Percentiles rank a stretch among this genome's conserved stretches.
phyloP scores from a whole-genome alignment of 1,140 invertebrate species.

The Drosophila mayri region DNA sequence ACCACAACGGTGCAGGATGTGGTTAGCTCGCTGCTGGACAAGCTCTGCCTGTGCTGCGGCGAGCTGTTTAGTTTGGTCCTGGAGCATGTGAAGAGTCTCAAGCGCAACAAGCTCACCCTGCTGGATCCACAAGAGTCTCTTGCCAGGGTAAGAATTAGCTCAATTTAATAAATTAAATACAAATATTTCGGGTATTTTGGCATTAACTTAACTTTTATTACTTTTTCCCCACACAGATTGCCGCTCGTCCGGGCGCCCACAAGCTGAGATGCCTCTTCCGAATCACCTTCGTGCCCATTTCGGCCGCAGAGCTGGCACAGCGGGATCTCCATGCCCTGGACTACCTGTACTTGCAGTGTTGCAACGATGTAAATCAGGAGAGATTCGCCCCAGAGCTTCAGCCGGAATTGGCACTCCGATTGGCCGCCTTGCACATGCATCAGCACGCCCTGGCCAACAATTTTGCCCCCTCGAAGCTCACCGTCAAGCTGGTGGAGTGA shows the following conservation, averaged over 20 bases:
- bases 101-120: conserved; percentile 93
- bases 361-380: conserved; percentile 96
- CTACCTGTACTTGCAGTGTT: conserved; percentile 96
- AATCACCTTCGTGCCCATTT: conserved; percentile 94
- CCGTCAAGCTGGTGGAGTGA: conserved; percentile 95
- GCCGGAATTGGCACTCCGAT: conserved; percentile 92
- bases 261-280: conserved; percentile 95
- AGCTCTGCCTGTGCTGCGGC: conserved; percentile 91
- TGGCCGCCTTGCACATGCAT: conserved; percentile 95
- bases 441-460: conserved; percentile 94
- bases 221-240: conserved; percentile 88
- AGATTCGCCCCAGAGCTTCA: conserved; percentile 95
- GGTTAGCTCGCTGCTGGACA: conserved; percentile 92
- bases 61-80: conserved; percentile 95
- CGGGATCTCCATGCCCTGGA: conserved; percentile 94
- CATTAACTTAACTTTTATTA: not conserved
- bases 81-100: conserved; percentile 94
- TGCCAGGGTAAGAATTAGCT: conserved; percentile 89
- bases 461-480: conserved; percentile 90
- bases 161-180: not conserved
- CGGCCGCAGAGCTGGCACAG: conserved; percentile 92
- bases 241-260: conserved; percentile 93
- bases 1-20: conserved; percentile 95
- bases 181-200: too few relatives aligned
- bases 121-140: conserved; percentile 93